Evolutionary conservation across 2,797 vertebrate genomes (phyloP), one percentile per base, ranked within the genome.

Genomic region (Luscinia megarhynchos): DNA sequence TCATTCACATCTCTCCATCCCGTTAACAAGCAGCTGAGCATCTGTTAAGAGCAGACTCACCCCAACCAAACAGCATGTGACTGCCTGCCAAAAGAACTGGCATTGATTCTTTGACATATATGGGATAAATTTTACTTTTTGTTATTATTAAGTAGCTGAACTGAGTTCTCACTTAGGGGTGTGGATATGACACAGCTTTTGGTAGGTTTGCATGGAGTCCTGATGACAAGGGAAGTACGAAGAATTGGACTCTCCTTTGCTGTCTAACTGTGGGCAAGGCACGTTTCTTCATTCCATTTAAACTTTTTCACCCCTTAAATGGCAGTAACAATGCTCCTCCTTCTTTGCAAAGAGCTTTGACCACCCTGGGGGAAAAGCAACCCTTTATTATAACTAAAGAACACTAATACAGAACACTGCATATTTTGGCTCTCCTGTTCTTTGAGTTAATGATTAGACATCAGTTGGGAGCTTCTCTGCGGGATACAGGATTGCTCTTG

Each of bases 61-160:
- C 24, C 12, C 2, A 70, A 67, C 36, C 36, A 69, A 93, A 27
- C 14, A 82, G 58, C 27, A 22, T 16, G 2, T 4, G 41, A 83
- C 14, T 8, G 73, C 59, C 77, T 79, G 67, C 59, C 63, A 67
- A 84, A 89, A 66, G 78, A 93, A 85, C 68, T 64, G 76, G 48
- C 20, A 0, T 64, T 4, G 7, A 43, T 84, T 91, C 83, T 84
- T 2, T 1, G 57, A 64, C 57, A 27, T 84, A 84, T 23, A 73
- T 58, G 80, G 87, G 27, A 79, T 79, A 46, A 82, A 93, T 86
- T 79, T 92, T 18, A 41, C 70, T 73, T 91, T 79, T 57, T 90
- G 55, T 70, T 91, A 27, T 70, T 80, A 70, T 78, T 55, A 70
- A 83, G 59, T 84, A 81, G 73, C 76, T 69, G 30, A 40, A 62